Conservation (phyloP, 2,888 invertebrate genomes). For the Uropetala carovei region DNA sequence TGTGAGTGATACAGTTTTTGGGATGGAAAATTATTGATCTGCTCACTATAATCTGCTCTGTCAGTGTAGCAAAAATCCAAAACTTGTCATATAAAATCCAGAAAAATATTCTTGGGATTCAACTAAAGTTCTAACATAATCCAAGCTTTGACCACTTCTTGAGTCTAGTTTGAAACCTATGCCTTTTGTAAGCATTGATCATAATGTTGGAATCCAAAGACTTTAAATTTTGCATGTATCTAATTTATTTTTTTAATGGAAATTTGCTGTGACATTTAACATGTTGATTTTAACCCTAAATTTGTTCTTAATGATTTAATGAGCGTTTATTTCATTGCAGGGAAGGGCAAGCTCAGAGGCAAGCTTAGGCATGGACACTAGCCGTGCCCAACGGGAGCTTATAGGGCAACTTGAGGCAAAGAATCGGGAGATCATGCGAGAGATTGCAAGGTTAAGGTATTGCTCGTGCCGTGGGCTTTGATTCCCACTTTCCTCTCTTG, state of each 20-base stretch:
- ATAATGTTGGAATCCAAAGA: too few species aligned
- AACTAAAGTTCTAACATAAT: too few species aligned
- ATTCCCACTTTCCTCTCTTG: conserved; percentile 45
- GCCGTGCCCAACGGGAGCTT: conserved; percentile 92
- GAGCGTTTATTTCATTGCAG: conserved; percentile 72
- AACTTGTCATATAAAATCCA: too few species aligned
- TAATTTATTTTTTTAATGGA: not conserved
- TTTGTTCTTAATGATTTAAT: not conserved
- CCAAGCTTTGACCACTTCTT: too few species aligned
- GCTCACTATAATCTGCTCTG: too few species aligned
- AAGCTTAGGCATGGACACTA: conserved; percentile 88
- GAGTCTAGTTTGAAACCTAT: too few species aligned
- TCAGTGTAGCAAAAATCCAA: too few species aligned
- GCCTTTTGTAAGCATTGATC: too few species aligned
- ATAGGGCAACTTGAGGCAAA: conserved; percentile 95
- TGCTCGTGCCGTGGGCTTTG: conserved; percentile 71
- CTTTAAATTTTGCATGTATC: not conserved
- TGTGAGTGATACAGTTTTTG: conserved; percentile 73
- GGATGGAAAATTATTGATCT: too few species aligned
- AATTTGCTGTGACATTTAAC: not conserved
- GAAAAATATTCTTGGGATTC: too few species aligned
- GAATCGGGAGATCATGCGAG: conserved; percentile 96
- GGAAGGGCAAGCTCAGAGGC: conserved; percentile 85
- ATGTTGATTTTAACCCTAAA: too few species aligned
- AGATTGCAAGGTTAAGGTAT: conserved; percentile 91